phyloP scores from a whole-genome alignment of 2,888 invertebrate species.

The Drosophila nr. medialis region DNA sequence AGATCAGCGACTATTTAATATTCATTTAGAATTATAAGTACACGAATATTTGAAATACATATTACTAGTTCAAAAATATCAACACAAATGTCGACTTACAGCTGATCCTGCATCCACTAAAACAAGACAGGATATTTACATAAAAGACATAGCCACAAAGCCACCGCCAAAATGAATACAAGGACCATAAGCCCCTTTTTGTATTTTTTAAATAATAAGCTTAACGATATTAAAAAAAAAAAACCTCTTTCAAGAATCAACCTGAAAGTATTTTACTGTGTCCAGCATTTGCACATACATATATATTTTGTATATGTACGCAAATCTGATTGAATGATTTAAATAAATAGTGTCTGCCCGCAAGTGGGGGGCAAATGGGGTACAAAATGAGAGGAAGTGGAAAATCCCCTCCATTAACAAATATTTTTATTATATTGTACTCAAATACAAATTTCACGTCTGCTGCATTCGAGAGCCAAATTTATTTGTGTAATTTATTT shows the following conservation, averaged over 20 bases:
- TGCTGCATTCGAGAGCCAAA: constrained; percentile 45
- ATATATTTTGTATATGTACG: constrained; percentile 18
- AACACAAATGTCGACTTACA: neutral
- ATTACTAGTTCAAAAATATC: neutral
- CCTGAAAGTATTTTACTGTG: constrained; percentile 1
- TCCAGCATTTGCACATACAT: neutral
- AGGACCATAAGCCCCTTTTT: constrained; percentile 1
- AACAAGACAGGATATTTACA: neutral
- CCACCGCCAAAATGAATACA: neutral
- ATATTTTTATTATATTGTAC: constrained; percentile 57
- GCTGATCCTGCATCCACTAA: neutral
- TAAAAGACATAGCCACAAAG: neutral
- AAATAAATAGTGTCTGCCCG: constrained; percentile 53
- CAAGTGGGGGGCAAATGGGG: constrained; percentile 3
- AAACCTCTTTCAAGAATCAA: constrained; percentile 33
- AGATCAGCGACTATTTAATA: neutral
- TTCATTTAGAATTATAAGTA: neutral
- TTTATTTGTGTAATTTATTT: constrained; percentile 69
- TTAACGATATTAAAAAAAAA: constrained; percentile 32
- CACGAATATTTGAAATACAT: neutral
- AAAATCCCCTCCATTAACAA: constrained; percentile 43
- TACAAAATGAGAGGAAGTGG: neutral
- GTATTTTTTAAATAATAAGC: constrained; percentile 26
- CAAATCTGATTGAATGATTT: constrained; percentile 54
- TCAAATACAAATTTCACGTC: constrained; percentile 65